These are phyloP conservation scores for Chloroclystis v-ata DNA, from an alignment of 2,888 invertebrate genomes.

Conservation along the genomic window DNA sequence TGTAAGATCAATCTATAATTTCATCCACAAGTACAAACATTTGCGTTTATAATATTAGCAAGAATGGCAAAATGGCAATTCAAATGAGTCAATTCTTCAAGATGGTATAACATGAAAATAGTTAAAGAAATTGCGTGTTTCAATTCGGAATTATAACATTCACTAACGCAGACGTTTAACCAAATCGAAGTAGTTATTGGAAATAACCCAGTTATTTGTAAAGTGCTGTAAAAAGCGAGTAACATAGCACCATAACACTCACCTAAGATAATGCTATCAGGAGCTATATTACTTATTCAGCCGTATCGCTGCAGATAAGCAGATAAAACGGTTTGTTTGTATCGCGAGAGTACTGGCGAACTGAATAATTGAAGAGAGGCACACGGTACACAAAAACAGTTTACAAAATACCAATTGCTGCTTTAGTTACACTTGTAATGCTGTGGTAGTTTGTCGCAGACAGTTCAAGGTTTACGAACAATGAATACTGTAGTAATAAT, in stretches of 20 bases:
- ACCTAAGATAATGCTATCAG: constrained; percentile 40
- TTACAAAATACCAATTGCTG: no score
- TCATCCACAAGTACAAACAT: no score
- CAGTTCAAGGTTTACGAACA: constrained; percentile 19
- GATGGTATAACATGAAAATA: no score
- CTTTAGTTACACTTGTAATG: not conserved
- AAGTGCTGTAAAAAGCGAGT: constrained; percentile 13
- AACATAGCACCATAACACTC: constrained; percentile 24
- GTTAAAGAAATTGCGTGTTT: no score
- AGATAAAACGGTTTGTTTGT: constrained; percentile 50
- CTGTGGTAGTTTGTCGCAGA: not conserved
- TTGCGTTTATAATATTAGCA: no score
- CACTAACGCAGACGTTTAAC: no score
- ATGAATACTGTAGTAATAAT: constrained; percentile 8
- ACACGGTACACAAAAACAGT: not conserved
- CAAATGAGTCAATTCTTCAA: no score
- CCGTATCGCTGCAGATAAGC: constrained; percentile 48
- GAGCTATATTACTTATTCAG: constrained; percentile 46
- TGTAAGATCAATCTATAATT: no score
- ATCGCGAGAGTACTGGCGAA: constrained; percentile 31
- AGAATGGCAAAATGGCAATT: no score
- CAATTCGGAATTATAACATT: no score
- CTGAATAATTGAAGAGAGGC: constrained; percentile 18
- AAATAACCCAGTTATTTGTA: constrained; percentile 12
- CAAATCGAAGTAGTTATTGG: not conserved